Percentiles rank a stretch among this genome's conserved stretches.
Evolutionary conservation across 2,113 vertebrate species (phyloP).

Genomic region (Henicopernis longicauda): DNA sequence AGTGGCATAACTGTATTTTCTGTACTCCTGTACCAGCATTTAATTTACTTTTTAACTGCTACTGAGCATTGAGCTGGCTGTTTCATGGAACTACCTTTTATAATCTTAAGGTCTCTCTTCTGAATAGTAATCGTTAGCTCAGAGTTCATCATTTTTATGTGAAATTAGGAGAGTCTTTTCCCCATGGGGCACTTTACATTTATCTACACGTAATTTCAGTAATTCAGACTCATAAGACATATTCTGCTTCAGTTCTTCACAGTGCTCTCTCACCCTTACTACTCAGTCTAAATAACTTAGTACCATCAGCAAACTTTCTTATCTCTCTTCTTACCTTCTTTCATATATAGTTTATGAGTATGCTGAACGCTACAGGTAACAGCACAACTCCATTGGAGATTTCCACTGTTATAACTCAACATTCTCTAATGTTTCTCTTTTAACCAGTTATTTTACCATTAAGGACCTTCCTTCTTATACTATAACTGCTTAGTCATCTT

Average conservation of each 20-base stretch:
- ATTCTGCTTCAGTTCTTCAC: background rate
- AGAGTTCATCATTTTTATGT: constrained; percentile 10
- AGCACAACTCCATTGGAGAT: background rate
- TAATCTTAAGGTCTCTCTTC: constrained; percentile 9
- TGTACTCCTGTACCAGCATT: background rate
- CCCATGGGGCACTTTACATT: background rate
- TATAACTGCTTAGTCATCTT: background rate
- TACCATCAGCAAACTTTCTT: background rate
- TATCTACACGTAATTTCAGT: constrained; percentile 22
- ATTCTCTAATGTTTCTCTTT: background rate
- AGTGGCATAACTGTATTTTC: background rate
- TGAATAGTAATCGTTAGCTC: constrained; percentile 16
- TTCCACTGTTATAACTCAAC: background rate
- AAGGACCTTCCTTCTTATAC: background rate
- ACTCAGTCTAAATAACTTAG: background rate
- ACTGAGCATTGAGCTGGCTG: background rate
- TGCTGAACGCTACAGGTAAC: background rate
- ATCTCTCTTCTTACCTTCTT: background rate
- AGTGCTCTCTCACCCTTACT: background rate
- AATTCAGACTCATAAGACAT: background rate
- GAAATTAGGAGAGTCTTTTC: constrained; percentile 31
- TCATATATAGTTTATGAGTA: background rate
- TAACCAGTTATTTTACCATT: background rate
- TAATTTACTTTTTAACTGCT: background rate
- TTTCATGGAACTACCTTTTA: background rate